phyloP scores from a whole-genome alignment of 2,113 vertebrate species.

The Phylloscopus trochilus region DNA sequence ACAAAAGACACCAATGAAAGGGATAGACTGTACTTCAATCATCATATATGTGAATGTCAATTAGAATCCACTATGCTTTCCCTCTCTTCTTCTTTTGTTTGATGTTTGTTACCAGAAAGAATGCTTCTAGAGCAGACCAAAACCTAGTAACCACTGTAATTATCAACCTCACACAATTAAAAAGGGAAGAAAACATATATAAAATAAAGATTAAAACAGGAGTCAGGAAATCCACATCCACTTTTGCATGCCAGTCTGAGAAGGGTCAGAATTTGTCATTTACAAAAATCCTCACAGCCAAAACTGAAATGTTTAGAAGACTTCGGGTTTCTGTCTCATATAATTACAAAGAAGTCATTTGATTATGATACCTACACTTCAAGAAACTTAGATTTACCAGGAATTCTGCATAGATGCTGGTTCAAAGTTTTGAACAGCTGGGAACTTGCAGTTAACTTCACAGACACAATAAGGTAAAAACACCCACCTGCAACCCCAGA shows the following conservation, averaged over 20 bases:
- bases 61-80: not conserved
- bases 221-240: not conserved
- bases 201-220: not conserved
- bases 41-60: accelerated
- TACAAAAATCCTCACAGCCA: not conserved
- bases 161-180: not conserved
- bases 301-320: not conserved
- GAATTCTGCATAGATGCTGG: not conserved
- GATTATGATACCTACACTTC: not conserved
- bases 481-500: not conserved
- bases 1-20: not conserved
- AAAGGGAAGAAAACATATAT: not conserved
- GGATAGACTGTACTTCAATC: not conserved
- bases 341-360: not conserved
- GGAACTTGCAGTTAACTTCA: not conserved
- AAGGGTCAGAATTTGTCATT: not conserved
- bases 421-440: not conserved
- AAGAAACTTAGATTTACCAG: not conserved
- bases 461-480: not conserved
- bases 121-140: not conserved
- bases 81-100: not conserved
- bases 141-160: not conserved
- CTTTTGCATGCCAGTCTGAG: not conserved
- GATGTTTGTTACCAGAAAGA: not conserved
- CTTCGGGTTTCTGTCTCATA: not conserved